phyloP scores from a whole-genome alignment of 2,113 vertebrate genomes.

The Poeciliopsis occidentalis region DNA sequence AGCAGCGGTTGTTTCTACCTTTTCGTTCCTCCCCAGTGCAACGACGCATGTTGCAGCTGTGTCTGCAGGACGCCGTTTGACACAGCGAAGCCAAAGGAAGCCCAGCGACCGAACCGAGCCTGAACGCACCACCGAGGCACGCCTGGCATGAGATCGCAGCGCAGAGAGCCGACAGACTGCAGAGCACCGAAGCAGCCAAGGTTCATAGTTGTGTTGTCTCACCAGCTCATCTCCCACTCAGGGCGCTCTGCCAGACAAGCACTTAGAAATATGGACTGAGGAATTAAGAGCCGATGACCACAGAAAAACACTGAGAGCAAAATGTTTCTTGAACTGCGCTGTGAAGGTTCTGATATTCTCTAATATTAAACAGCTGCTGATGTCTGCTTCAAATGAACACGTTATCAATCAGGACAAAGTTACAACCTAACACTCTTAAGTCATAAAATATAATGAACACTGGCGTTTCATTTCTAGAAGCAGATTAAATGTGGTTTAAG shows the following conservation, averaged over 20 bases:
- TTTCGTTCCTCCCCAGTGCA: slow-evolving; percentile 7
- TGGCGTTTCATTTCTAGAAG: neutral
- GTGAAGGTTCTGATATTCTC: slow-evolving; percentile 3
- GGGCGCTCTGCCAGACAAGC: slow-evolving; percentile 50
- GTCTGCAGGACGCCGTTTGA: slow-evolving; percentile 33
- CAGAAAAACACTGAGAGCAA: neutral
- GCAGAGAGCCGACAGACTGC: slow-evolving; percentile 17
- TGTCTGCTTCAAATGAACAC: slow-evolving; percentile 2
- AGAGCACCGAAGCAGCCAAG: slow-evolving; percentile 30
- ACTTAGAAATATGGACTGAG: slow-evolving; percentile 39
- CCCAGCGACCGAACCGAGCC: slow-evolving; percentile 16
- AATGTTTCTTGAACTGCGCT: slow-evolving; percentile 2
- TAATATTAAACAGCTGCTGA: slow-evolving; percentile 21
- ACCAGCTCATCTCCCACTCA: slow-evolving; percentile 18
- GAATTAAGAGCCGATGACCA: neutral
- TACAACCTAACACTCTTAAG: neutral
- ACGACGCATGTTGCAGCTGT: slow-evolving; percentile 15
- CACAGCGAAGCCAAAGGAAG: slow-evolving; percentile 28
- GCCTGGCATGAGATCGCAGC: slow-evolving; percentile 3
- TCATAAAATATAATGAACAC: neutral
- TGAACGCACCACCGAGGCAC: slow-evolving; percentile 20
- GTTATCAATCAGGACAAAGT: neutral
- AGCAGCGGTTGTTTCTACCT: slow-evolving; percentile 15
- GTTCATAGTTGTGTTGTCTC: slow-evolving; percentile 49
- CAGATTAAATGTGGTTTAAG: neutral